phyloP scores from a whole-genome alignment of 2,113 vertebrate genomes.

The Pedetes capensis region DNA sequence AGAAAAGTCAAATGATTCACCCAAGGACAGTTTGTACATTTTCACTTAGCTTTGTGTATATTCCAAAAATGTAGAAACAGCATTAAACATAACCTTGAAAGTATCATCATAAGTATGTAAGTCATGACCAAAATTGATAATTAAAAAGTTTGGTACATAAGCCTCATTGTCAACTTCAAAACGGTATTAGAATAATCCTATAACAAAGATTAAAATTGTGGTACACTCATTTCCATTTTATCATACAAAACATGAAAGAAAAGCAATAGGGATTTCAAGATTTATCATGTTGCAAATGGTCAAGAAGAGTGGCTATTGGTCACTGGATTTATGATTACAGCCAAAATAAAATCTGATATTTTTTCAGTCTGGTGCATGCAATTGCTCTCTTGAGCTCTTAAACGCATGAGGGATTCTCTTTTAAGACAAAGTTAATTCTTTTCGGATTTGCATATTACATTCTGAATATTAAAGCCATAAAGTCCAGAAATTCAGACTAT shows the following conservation, averaged over 20 bases:
- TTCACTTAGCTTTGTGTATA: background rate
- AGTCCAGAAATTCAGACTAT: background rate
- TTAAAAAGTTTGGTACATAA: background rate
- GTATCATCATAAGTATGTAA: background rate
- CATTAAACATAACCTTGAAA: background rate
- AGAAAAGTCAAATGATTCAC: background rate
- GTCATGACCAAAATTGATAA: background rate
- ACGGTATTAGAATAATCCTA: background rate
- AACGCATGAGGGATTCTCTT: background rate
- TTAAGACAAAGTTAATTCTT: conserved; percentile 34
- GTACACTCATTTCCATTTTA: background rate
- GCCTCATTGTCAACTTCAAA: background rate
- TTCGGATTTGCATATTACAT: conserved; percentile 48
- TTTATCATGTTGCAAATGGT: background rate
- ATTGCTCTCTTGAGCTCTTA: conserved; percentile 9
- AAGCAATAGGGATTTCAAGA: background rate
- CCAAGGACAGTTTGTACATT: background rate
- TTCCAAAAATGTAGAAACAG: conserved; percentile 6
- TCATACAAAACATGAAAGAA: background rate
- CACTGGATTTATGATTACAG: background rate
- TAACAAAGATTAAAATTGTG: background rate
- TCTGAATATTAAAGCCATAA: conserved; percentile 18
- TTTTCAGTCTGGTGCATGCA: background rate
- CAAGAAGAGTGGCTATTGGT: background rate
- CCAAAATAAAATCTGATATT: background rate